Evolutionary conservation across 1,140 invertebrate species (phyloP).

Genomic region (Atta cephalotes): DNA sequence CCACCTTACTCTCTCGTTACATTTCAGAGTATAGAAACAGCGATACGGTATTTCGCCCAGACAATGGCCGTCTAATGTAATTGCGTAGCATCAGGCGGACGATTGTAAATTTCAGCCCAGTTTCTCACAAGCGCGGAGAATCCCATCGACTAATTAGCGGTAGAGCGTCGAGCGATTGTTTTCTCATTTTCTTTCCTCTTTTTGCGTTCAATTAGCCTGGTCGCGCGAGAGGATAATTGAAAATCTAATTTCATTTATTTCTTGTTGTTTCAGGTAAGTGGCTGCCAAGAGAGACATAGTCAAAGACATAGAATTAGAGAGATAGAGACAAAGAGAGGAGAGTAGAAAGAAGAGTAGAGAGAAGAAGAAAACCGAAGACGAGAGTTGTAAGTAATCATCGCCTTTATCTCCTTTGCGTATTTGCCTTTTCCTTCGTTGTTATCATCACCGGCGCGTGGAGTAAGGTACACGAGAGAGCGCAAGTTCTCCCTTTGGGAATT

Average conservation of each 20-base stretch:
- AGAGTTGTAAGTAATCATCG: constrained; percentile 82
- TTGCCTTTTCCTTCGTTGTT: constrained; percentile 77
- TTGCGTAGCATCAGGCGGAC: constrained; percentile 39
- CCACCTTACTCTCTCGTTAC: constrained; percentile 36
- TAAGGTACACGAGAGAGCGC: constrained; percentile 22
- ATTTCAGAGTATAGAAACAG: constrained; percentile 32
- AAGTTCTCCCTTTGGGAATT: constrained; percentile 39
- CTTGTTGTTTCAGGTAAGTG: constrained; percentile 84
- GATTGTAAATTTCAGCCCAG: constrained; percentile 60
- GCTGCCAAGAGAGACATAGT: constrained; percentile 23
- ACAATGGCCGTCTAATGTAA: constrained; percentile 58
- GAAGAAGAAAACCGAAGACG: neutral
- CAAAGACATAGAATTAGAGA: neutral
- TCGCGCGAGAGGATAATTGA: constrained; percentile 27
- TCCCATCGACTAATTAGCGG: constrained; percentile 55
- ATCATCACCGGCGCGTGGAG: neutral
- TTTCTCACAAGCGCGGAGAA: constrained; percentile 51
- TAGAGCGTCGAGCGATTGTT: constrained; percentile 43
- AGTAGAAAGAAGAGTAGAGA: neutral
- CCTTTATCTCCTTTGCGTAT: constrained; percentile 80
- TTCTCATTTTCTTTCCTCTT: constrained; percentile 28
- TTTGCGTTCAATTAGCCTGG: constrained; percentile 37
- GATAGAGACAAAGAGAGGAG: neutral
- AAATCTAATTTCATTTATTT: constrained; percentile 82
- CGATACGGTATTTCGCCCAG: constrained; percentile 53